Conservation (phyloP, 2,888 invertebrate species). For the Caradrina kadenii region DNA sequence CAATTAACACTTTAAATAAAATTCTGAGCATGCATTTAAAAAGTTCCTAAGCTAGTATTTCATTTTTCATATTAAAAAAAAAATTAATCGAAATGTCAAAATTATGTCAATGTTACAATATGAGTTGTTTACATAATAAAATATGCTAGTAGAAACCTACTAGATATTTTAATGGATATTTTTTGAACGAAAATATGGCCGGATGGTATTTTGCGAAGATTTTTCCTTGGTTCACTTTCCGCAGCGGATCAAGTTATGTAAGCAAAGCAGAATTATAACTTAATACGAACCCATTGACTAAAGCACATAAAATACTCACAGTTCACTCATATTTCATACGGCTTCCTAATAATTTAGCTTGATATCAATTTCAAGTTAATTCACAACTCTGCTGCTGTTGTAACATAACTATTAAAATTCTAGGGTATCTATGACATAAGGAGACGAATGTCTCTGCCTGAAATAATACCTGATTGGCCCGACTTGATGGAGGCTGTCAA, state of each 20-base stretch:
- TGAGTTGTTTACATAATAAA: constrained; percentile 57
- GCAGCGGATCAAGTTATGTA: constrained; percentile 62
- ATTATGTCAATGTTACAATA: constrained; percentile 42
- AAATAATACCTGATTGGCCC: constrained; percentile 95
- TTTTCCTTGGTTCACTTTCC: constrained; percentile 73
- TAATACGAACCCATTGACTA: constrained; percentile 4
- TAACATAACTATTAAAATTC: constrained; percentile 86
- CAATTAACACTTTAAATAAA: constrained; percentile 6
- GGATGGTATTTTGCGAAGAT: constrained; percentile 75
- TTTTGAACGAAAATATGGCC: constrained; percentile 70
- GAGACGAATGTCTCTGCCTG: constrained; percentile 92
- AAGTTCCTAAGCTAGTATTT: constrained; percentile 30
- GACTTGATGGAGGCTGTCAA: constrained; percentile 92
- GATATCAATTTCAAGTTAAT: constrained; percentile 60
- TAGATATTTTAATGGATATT: constrained; percentile 24
- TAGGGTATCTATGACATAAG: constrained; percentile 93
- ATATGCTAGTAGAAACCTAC: constrained; percentile 10
- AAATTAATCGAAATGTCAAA: constrained; percentile 49
- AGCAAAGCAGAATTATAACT: constrained; percentile 43
- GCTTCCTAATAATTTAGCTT: constrained; percentile 71
- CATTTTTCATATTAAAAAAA: constrained; percentile 31
- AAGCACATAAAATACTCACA: constrained; percentile 17
- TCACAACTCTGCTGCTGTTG: constrained; percentile 62
- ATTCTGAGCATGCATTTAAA: constrained; percentile 44
- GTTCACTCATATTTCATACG: constrained; percentile 55